Percentiles rank a stretch among this genome's conserved stretches.
Evolutionary conservation across 2,797 vertebrate genomes (phyloP).

Genomic region (Eptatretus atami): DNA sequence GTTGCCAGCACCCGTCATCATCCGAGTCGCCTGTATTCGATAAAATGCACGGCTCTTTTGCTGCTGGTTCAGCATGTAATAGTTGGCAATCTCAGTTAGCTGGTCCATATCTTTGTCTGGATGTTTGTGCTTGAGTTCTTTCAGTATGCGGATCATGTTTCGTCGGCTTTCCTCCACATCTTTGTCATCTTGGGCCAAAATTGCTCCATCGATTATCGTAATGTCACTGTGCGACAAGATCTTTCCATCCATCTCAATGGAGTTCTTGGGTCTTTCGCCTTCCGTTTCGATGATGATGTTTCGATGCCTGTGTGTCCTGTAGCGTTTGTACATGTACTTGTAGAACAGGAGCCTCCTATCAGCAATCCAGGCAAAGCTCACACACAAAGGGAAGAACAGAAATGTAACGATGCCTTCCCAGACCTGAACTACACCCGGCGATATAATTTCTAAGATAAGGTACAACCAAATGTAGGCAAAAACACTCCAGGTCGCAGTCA

Average conservation of each 20-base stretch:
- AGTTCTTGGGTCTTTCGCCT: constrained; percentile 44
- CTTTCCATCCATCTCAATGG: constrained; percentile 56
- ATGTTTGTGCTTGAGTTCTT: constrained; percentile 35
- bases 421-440: constrained; percentile 56
- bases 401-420: constrained; percentile 88
- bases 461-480: constrained; percentile 92
- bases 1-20: constrained; percentile 47
- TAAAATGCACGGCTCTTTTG: constrained; percentile 45
- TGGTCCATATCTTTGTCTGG: constrained; percentile 44
- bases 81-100: constrained; percentile 39
- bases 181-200: constrained; percentile 1
- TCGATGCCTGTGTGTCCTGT: constrained; percentile 43
- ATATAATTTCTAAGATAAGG: constrained; percentile 56
- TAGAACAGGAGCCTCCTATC: constrained; percentile 79
- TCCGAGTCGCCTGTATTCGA: constrained; percentile 41
- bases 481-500: constrained; percentile 73
- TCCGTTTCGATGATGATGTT: constrained; percentile 77
- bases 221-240: constrained; percentile 32
- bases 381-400: constrained; percentile 72
- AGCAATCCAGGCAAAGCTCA: constrained; percentile 58
- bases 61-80: constrained; percentile 36
- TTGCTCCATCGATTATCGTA: not conserved
- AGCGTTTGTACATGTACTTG: constrained; percentile 67
- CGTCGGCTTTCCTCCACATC: constrained; percentile 21
- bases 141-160: constrained; percentile 32